Evolutionary conservation across 37 sponge, comb jelly and placozoan species (phyloP), one percentile per base, ranked within the genome.

Genomic region (Tethya wilhelma): DNA sequence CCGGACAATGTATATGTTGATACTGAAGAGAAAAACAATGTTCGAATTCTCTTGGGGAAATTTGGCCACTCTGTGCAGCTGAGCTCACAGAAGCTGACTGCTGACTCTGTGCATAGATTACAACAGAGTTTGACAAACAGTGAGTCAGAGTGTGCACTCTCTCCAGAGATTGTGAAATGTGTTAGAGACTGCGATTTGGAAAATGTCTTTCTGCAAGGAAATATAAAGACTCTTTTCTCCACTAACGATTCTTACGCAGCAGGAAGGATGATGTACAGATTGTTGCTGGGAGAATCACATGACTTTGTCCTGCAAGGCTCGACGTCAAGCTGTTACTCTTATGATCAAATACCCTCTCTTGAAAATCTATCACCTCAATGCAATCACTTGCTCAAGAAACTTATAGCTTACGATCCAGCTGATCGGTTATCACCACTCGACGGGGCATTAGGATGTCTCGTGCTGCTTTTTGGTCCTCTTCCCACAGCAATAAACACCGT

Each of bases 401-500:
- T 86, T n/a, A 40, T 86, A 19, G 67, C 87, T 28, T 25, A 29
- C 5, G 34, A 79, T 30, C 74, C 63, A 26, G 43, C 20, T 5
- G 74, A 79, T 0, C 42, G 87, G 29, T 29, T 73, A 5, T 34
- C 80, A 4, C 66, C 87, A 14, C 11, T 79, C 41, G 59, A 73
- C 41, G 78, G 74, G 30, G 87, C 80, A 0, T 14, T 86, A 1
- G 46, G 37, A 37, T 74, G 87, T 30, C 44, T 86, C 4, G 67
- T 79, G 3, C 74, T 86, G 8, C 79, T 86, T 9, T 86, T 79
- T 79, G 87, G 87, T 9, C 87, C 87, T 17, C 36, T 7, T 4
- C 20, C 64, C 2, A 26, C 55, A 3, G 37, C 64, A 20, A 33
- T 77, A 4, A 44, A 43, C 4, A 36, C 67, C 17, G 22, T 34